Base-by-base conservation (phyloP, 1,140 invertebrate genomes). In the Lanistes nyassanus region DNA sequence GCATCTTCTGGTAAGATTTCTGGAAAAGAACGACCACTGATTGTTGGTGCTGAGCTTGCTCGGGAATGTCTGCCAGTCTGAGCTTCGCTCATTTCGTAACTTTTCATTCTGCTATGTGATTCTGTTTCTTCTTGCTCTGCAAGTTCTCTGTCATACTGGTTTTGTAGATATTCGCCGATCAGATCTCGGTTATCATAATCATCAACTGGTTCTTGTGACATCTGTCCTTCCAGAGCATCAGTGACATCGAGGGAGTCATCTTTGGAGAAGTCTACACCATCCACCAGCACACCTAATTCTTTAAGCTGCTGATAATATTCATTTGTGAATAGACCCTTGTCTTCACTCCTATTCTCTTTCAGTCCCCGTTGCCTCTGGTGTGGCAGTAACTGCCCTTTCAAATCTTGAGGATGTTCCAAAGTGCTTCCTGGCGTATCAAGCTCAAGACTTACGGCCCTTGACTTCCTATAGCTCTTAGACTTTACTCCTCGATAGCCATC, bases 281-380 rank as follows among this genome's bases (percentile, higher is more conserved):
- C 85, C n/a, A 87, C 81, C 47, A 87, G 75, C 55, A 87, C 83
- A n/a, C 85, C 85, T 16, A 87, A 76, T 29, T 87, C 85, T 67
- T 80, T 77, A 36, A 87, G 76, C 71, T 85, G 84, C 68, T 82
- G 78, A 66, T 84, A 87, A 77, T 87, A 87, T 34, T 85, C 83
- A 31, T 82, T 79, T 36, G 82, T 79, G 78, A 86, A 86, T 26
- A 86, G 75, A 60, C 85, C 81, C 55, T 79, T 78, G 21, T 80
- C 67, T 31, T 39, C 47, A 23, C 7, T 34, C 58, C 3, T 34
- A 4, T 70, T 39, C 56, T 56, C 36, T 21, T 23, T 42, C 26
- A n/a, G 19, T 21, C 26, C 31, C 64, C 31, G 74, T 55, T 51
- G 64, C 55, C 56, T 67, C 37, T 67, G 65, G 13, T 37, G 31